Evolutionary conservation across 2,113 vertebrate species (phyloP).

Genomic region (Erinaceus europaeus): DNA sequence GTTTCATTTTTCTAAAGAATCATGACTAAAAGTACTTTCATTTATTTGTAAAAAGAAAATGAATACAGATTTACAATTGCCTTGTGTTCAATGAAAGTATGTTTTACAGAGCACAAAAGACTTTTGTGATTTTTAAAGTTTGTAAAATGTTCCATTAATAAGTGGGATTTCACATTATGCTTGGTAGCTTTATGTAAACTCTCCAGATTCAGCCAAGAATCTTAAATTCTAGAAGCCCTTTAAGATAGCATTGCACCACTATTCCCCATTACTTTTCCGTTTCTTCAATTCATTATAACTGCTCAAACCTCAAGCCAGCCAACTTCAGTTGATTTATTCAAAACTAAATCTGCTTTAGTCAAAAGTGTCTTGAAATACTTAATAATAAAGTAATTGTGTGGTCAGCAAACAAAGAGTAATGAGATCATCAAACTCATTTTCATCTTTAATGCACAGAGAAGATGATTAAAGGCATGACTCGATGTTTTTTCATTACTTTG

Average conservation of each 20-base stretch:
- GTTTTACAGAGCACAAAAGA: not conserved
- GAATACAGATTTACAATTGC: constrained; percentile 18
- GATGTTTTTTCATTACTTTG: not conserved
- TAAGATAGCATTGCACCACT: not conserved
- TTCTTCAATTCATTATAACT: not conserved
- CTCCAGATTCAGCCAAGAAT: not conserved
- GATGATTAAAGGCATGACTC: not conserved
- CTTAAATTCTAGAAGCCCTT: not conserved
- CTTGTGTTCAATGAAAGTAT: not conserved
- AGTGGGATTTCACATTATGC: not conserved
- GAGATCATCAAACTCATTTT: constrained; percentile 29
- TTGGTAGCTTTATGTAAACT: not conserved
- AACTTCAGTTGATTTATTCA: not conserved
- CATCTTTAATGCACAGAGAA: not conserved
- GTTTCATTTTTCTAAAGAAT: constrained; percentile 34
- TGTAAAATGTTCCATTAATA: not conserved
- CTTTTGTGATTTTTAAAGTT: constrained; percentile 17
- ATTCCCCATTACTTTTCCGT: not conserved
- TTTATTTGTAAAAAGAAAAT: constrained; percentile 25
- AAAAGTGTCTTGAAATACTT: not conserved
- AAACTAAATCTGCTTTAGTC: constrained; percentile 4
- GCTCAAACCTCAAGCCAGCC: not conserved
- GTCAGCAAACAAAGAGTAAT: not conserved
- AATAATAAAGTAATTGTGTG: not conserved
- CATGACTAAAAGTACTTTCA: not conserved